Percentiles rank a stretch among this genome's conserved stretches.
These are phyloP conservation scores for Apostichopus parvimensis DNA, from an alignment of 35 echinoderm and acorn worm genomes.

Conservation along the genomic window DNA sequence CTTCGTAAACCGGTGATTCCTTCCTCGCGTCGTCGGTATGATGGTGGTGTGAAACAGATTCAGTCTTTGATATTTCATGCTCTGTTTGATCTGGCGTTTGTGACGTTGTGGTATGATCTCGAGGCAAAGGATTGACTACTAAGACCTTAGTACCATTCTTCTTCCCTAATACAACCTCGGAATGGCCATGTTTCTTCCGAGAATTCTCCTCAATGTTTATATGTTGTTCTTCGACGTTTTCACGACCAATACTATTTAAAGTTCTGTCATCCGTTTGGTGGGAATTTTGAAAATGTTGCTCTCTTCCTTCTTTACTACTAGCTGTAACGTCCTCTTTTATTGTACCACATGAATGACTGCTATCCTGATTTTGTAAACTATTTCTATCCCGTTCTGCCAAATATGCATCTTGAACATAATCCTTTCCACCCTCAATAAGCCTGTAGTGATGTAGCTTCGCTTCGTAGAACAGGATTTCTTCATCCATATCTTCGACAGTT, in stretches of 20 bases:
- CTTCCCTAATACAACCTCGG: not conserved
- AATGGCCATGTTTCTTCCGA: not conserved
- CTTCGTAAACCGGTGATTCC: not conserved
- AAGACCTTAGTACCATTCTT: slow-evolving; percentile 33
- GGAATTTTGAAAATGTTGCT: not conserved
- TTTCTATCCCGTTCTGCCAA: not conserved
- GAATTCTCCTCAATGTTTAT: not conserved
- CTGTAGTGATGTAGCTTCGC: slow-evolving; percentile 44
- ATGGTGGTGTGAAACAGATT: not conserved
- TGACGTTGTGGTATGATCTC: not conserved
- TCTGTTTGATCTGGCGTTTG: not conserved
- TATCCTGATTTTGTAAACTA: not conserved
- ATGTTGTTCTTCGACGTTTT: not conserved
- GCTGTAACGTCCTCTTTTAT: not conserved
- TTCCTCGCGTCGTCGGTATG: not conserved
- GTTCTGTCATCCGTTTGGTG: not conserved
- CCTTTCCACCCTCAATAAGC: slow-evolving; percentile 13
- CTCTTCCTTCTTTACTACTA: not conserved
- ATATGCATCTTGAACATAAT: slow-evolving; percentile 52
- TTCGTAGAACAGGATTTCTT: slow-evolving; percentile 53
- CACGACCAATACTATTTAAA: too few species aligned
- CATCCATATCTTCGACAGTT: slow-evolving; percentile 50
- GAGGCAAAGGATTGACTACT: slow-evolving; percentile 51
- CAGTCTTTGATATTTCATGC: not conserved
- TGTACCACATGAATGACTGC: too few species aligned